Conservation (phyloP, 1,140 invertebrate species). For the Neodiprion pinetum region DNA sequence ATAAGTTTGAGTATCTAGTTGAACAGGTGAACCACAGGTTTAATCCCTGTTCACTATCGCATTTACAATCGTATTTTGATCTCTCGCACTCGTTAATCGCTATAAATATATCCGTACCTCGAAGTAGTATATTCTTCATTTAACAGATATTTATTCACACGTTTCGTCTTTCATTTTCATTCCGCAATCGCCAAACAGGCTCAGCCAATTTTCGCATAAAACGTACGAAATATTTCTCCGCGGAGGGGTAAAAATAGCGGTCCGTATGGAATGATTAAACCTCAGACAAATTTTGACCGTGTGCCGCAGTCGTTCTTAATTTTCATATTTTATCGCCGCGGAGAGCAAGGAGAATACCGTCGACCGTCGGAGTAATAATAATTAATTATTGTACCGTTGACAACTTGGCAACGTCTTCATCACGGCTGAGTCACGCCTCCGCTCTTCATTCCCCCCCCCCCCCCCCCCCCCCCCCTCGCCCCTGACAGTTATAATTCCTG, state of each 20-base stretch:
- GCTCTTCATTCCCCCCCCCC: neutral
- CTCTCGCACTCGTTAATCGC: neutral
- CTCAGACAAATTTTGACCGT: too few species aligned
- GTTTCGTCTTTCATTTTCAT: too few species aligned
- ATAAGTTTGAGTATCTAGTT: neutral
- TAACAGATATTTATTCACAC: too few species aligned
- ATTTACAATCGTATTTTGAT: neutral
- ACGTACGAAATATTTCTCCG: too few species aligned
- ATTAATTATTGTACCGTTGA: neutral
- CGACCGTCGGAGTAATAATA: neutral
- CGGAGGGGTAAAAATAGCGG: too few species aligned
- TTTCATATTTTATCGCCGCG: neutral
- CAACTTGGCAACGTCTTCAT: slow-evolving; percentile 2
- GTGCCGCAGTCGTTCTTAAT: neutral
- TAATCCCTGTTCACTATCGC: neutral
- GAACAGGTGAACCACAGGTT: neutral
- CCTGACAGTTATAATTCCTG: neutral
- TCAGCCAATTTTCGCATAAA: too few species aligned
- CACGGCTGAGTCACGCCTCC: neutral
- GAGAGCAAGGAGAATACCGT: neutral
- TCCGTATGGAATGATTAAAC: too few species aligned
- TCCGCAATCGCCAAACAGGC: too few species aligned
- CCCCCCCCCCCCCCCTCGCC: neutral
- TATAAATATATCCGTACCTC: too few species aligned
- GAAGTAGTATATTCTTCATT: too few species aligned